Conservation (phyloP, 1,140 invertebrate genomes). For the Drosophila truncata region DNA sequence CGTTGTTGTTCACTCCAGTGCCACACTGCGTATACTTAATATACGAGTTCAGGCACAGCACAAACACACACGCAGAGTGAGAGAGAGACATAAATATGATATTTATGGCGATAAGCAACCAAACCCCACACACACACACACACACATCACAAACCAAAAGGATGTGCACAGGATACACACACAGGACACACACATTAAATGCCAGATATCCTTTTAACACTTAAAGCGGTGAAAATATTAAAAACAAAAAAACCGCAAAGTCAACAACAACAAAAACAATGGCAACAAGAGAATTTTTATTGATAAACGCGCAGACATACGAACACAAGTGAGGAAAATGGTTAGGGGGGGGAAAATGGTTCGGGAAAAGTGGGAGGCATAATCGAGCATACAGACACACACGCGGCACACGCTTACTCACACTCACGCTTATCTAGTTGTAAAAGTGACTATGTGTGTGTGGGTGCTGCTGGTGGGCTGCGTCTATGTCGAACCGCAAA, state of each 20-base stretch:
- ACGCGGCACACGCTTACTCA: conserved; percentile 4
- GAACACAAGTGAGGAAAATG: conserved; percentile 20
- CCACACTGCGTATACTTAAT: conserved; percentile 74
- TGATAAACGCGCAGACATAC: conserved; percentile 76
- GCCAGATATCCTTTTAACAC: conserved; percentile 83
- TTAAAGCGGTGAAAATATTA: conserved; percentile 83
- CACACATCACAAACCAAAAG: conserved; percentile 14
- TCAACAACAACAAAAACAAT: conserved; percentile 64
- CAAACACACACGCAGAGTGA: conserved; percentile 21
- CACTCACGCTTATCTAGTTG: conserved; percentile 18
- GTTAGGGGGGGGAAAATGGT: not conserved
- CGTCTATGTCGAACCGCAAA: conserved; percentile 73
- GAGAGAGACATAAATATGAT: conserved; percentile 56
- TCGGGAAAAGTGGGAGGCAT: conserved; percentile 11
- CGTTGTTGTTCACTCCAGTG: conserved; percentile 37
- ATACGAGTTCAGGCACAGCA: conserved; percentile 34
- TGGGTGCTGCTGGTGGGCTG: conserved; percentile 47
- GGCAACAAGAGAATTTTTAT: conserved; percentile 67
- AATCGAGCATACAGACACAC: conserved; percentile 23
- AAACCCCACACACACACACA: conserved; percentile 28
- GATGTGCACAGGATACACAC: conserved; percentile 51
- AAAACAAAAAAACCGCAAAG: conserved; percentile 81
- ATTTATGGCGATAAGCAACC: conserved; percentile 75
- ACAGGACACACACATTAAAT: conserved; percentile 66
- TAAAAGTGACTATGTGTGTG: conserved; percentile 12